These are phyloP conservation scores for Sinosuthora webbiana DNA, from an alignment of 2,113 vertebrate species.

Conservation along the genomic window DNA sequence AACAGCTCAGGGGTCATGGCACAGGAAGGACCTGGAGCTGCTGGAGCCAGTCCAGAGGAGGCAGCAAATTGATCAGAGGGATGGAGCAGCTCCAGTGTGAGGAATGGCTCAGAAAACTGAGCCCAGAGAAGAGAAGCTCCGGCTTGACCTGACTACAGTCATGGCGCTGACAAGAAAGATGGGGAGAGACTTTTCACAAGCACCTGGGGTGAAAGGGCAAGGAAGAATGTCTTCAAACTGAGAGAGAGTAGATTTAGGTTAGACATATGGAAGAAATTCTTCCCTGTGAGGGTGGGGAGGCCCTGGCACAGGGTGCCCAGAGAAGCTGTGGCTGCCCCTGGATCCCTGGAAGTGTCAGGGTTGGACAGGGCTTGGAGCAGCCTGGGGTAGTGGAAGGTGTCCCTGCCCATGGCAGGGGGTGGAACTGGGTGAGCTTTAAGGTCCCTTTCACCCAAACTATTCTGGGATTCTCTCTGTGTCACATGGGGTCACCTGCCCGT, in stretches of 20 bases:
- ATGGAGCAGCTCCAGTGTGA: not conserved
- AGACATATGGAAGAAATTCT: not conserved
- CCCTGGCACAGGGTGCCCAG: not conserved
- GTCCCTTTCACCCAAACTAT: not conserved
- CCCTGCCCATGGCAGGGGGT: not conserved
- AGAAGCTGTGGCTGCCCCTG: not conserved
- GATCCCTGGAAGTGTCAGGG: not conserved
- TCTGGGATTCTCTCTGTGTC: rapidly evolving
- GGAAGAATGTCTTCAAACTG: not conserved
- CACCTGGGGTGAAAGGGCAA: not conserved
- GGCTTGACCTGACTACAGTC: rapidly evolving
- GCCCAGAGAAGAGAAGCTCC: not conserved
- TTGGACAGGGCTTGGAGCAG: rapidly evolving
- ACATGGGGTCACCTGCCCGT: not conserved
- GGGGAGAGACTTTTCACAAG: not conserved
- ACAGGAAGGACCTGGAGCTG: not conserved
- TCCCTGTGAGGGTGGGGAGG: not conserved
- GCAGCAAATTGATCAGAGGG: not conserved
- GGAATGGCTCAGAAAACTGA: not conserved
- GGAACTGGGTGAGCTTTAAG: rapidly evolving
- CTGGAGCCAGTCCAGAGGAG: not conserved
- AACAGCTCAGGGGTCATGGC: rapidly evolving
- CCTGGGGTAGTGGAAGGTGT: not conserved
- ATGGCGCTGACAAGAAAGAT: not conserved
- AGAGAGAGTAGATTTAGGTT: not conserved